Evolutionary conservation across 1,140 invertebrate genomes (phyloP).

Genomic region (Drosophila bocki): DNA sequence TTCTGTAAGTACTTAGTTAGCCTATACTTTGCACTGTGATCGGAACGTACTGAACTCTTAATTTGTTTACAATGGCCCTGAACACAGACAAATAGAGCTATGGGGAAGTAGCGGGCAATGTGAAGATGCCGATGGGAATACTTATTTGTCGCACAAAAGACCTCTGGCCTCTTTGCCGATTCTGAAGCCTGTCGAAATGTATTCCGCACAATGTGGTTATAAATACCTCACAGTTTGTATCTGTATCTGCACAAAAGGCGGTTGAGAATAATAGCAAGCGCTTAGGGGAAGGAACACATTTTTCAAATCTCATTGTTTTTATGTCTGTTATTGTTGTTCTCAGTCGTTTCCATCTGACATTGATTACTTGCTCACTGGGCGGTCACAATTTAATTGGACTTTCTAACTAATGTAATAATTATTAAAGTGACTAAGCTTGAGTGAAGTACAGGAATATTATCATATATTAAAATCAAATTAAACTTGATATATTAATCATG

Average conservation of each 20-base stretch:
- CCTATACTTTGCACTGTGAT: slow-evolving; percentile 51
- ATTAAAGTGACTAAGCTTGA: slow-evolving; percentile 20
- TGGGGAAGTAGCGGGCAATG: slow-evolving; percentile 51
- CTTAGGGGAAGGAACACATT: slow-evolving; percentile 32
- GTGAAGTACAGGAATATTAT: not conserved
- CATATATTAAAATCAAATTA: no score
- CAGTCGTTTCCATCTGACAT: not conserved
- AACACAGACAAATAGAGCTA: slow-evolving; percentile 32
- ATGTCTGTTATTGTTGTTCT: slow-evolving; percentile 14
- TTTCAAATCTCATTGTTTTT: slow-evolving; percentile 53
- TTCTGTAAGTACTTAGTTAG: slow-evolving; percentile 13
- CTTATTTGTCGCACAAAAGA: slow-evolving; percentile 47
- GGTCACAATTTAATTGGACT: not conserved
- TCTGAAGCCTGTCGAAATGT: slow-evolving; percentile 59
- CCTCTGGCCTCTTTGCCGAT: slow-evolving; percentile 32
- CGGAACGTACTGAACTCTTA: slow-evolving; percentile 52
- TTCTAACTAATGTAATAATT: slow-evolving; percentile 14
- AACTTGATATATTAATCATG: not conserved
- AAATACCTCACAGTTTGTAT: slow-evolving; percentile 17
- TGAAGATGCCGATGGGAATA: slow-evolving; percentile 16
- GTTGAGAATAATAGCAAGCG: slow-evolving; percentile 53
- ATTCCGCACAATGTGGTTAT: slow-evolving; percentile 42
- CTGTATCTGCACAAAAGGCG: slow-evolving; percentile 30
- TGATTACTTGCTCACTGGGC: not conserved
- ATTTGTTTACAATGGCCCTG: slow-evolving; percentile 76